phyloP scores from a whole-genome alignment of 2,797 vertebrate genomes.

The Chelidonichthys spinosus region DNA sequence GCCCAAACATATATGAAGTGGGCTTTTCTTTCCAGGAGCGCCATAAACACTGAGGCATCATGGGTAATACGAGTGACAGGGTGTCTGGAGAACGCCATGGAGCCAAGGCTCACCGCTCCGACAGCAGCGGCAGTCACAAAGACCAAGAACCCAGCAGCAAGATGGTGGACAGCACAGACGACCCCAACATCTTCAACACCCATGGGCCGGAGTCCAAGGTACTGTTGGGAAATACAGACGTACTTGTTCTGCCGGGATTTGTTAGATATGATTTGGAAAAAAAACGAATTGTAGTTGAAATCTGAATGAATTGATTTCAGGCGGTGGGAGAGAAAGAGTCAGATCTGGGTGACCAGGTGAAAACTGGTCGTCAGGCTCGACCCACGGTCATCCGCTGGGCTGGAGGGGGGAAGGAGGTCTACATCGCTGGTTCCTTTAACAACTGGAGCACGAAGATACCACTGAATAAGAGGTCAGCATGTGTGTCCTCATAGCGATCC shows the following conservation, averaged over 20 bases:
- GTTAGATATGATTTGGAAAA: not conserved
- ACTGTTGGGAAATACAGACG: not conserved
- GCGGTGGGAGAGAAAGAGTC: slow-evolving; percentile 89
- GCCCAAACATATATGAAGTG: not conserved
- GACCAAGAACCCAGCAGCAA: slow-evolving; percentile 90
- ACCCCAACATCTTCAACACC: slow-evolving; percentile 94
- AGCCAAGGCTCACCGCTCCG: slow-evolving; percentile 89
- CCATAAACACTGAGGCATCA: slow-evolving; percentile 60
- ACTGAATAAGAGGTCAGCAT: slow-evolving; percentile 93
- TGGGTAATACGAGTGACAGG: slow-evolving; percentile 96
- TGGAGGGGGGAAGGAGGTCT: slow-evolving; percentile 95
- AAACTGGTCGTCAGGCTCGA: slow-evolving; percentile 90
- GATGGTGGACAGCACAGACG: slow-evolving; percentile 97
- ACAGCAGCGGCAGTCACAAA: slow-evolving; percentile 87
- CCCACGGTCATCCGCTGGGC: slow-evolving; percentile 98
- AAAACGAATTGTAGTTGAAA: not conserved
- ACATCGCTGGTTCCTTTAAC: slow-evolving; percentile 97
- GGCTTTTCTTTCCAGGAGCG: slow-evolving; percentile 16
- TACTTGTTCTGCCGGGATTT: not conserved
- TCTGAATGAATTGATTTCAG: slow-evolving; percentile 56
- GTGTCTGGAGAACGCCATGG: slow-evolving; percentile 91
- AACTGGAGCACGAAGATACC: slow-evolving; percentile 97
- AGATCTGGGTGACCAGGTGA: slow-evolving; percentile 91
- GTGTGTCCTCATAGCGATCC: not conserved
- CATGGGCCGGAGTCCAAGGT: slow-evolving; percentile 91